phyloP scores from a whole-genome alignment of 2,888 invertebrate species.

The Cephonodes hylas region DNA sequence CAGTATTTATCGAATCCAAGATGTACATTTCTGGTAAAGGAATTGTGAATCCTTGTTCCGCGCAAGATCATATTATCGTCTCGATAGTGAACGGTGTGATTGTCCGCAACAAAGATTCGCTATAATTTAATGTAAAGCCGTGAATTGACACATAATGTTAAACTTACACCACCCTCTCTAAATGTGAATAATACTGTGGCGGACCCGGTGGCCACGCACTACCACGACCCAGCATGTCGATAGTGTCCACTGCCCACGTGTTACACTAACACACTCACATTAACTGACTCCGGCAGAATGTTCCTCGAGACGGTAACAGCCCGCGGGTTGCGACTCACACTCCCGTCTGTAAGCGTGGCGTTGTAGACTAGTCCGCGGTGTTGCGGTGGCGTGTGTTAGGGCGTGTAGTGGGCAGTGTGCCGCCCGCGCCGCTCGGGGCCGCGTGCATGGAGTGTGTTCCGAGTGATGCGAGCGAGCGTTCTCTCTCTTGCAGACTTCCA shows the following conservation, averaged over 20 bases:
- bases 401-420: not conserved
- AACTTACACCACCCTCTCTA: constrained; percentile 37
- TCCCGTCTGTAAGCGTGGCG: constrained; percentile 30
- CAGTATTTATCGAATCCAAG: not conserved
- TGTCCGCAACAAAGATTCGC: not conserved
- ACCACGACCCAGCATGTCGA: constrained; percentile 36
- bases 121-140: not conserved
- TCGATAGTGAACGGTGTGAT: not conserved
- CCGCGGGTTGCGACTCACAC: constrained; percentile 30
- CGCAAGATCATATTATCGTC: not conserved
- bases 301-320: constrained; percentile 14
- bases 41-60: not conserved
- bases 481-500: constrained; percentile 87
- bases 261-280: constrained; percentile 38
- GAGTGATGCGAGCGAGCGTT: constrained; percentile 61
- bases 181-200: constrained; percentile 28
- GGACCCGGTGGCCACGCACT: constrained; percentile 20
- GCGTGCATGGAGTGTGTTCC: constrained; percentile 22
- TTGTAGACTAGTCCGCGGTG: constrained; percentile 26
- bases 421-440: constrained; percentile 12
- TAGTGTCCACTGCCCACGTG: constrained; percentile 26
- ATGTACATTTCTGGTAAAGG: not conserved
- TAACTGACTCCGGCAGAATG: constrained; percentile 34
- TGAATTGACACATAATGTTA: not conserved
- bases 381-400: not conserved